Evolutionary conservation across 2,888 invertebrate genomes (phyloP), one percentile per base, ranked within the genome.

Genomic region (Eugnorisma glareosa): DNA sequence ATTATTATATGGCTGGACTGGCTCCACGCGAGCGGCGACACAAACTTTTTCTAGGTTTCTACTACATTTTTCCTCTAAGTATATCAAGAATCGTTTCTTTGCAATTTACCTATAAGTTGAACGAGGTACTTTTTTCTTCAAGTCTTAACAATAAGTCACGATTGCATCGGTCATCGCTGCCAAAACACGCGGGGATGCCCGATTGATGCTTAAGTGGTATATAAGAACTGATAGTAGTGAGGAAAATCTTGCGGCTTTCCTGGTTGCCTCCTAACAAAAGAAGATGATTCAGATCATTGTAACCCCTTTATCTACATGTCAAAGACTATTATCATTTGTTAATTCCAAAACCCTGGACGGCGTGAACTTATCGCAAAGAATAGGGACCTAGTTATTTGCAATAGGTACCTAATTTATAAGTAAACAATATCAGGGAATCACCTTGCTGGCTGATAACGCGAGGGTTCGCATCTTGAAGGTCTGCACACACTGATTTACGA

Each of bases 341-440:
- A 86, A 86, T 59, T 48, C 63, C 82, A 63, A 51, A 63, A 40
- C 40, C 61, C 66, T 35, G 28, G 31, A 5, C 28, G 18, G 18
- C 37, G 10, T 28, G 11, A 67, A 15, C 54, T 31, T 83, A 86
- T 83, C 70, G n/a, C 31, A 43, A 31, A 68, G 28, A 64, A 28
- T 45, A 7, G 6, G n/a, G 15, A n/a, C 18, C 37, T 37, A 63
- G 7, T 40, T 28, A 6, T 40, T 18, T 4, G 4, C 1, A 31
- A 45, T 13, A 37, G 2, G 21, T 28, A 31, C 15, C 8, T 24
- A 72, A 35, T 37, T 3, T 4, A 21, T 61, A 54, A 35, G 69
- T 70, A 67, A 73, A 67, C 68, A 67, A 68, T 71, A 73, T 84
- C 45, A 68, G 87, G 87, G 80, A 86, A 69, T 84, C 45, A 86